A percentile compares a stretch with the other conserved stretches of the same genome.
Evolutionary conservation across 2,113 vertebrate genomes (phyloP).

Genomic region (Geococcyx californianus): DNA sequence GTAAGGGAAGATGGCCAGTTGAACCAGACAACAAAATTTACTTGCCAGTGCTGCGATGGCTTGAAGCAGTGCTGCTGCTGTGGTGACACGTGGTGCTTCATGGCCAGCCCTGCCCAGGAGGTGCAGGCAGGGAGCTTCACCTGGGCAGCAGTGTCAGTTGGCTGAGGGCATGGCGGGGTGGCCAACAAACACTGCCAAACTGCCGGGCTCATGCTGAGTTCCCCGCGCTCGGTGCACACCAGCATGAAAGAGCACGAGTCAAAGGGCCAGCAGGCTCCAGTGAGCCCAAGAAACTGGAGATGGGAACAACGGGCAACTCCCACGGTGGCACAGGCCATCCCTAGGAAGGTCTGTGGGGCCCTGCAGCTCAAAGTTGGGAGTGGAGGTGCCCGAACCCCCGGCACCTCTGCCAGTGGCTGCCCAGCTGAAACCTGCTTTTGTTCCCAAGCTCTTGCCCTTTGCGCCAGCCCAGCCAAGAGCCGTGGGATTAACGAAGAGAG

Average conservation of each 20-base stretch:
- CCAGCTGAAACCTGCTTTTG: constrained; percentile 20
- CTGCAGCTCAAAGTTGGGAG: neutral
- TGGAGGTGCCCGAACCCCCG: neutral
- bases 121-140: neutral
- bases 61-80: neutral
- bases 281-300: constrained; percentile 28
- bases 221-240: accelerated
- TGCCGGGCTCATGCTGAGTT: accelerated
- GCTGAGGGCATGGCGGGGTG: accelerated
- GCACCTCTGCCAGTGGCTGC: neutral
- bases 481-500: constrained; percentile 29
- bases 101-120: neutral
- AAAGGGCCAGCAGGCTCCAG: constrained; percentile 21
- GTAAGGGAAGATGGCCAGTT: neutral
- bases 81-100: accelerated
- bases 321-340: accelerated
- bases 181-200: neutral
- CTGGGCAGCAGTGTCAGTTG: accelerated
- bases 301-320: constrained; percentile 20
- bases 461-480: neutral
- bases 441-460: constrained; percentile 15
- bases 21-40: neutral
- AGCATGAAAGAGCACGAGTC: neutral
- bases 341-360: neutral
- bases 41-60: neutral